Evolutionary conservation across 35 echinoderm and acorn worm genomes (phyloP).

Genomic region (Amphiura filiformis): DNA sequence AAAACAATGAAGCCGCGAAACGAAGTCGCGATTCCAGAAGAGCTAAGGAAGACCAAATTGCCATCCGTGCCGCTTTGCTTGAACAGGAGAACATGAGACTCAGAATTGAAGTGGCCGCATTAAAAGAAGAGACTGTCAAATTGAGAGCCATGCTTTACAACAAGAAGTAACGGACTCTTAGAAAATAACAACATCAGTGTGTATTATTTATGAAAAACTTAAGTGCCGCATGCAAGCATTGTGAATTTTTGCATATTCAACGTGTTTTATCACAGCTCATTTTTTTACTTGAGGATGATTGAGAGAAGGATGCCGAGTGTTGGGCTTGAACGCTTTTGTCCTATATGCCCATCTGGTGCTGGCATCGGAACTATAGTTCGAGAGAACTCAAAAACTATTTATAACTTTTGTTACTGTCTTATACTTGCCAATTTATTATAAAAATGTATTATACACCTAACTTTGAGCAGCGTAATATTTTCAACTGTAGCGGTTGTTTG

Average conservation of each 20-base stretch:
- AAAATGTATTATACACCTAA: too few species aligned
- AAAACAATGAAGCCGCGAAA: slow-evolving; percentile 97
- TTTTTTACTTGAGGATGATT: too few species aligned
- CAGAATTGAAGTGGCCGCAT: slow-evolving; percentile 75
- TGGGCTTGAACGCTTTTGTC: too few species aligned
- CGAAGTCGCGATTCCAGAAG: slow-evolving; percentile 78
- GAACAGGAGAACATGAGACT: slow-evolving; percentile 94
- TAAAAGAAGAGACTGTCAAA: slow-evolving; percentile 77
- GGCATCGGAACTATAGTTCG: neutral
- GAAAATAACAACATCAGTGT: neutral
- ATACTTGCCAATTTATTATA: too few species aligned
- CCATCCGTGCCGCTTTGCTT: slow-evolving; percentile 87
- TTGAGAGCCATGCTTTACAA: slow-evolving; percentile 65
- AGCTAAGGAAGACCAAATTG: slow-evolving; percentile 96
- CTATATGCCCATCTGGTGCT: neutral
- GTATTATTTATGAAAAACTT: neutral
- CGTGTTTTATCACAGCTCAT: neutral
- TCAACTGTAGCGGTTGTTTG: too few species aligned
- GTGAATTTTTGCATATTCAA: too few species aligned
- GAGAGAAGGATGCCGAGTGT: too few species aligned
- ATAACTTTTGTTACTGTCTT: neutral
- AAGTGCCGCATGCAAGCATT: too few species aligned
- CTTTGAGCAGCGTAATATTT: too few species aligned
- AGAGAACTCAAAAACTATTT: neutral
- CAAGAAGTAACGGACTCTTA: neutral